Conservation (phyloP, 2,888 invertebrate genomes). For the Anthophora plumipes region DNA sequence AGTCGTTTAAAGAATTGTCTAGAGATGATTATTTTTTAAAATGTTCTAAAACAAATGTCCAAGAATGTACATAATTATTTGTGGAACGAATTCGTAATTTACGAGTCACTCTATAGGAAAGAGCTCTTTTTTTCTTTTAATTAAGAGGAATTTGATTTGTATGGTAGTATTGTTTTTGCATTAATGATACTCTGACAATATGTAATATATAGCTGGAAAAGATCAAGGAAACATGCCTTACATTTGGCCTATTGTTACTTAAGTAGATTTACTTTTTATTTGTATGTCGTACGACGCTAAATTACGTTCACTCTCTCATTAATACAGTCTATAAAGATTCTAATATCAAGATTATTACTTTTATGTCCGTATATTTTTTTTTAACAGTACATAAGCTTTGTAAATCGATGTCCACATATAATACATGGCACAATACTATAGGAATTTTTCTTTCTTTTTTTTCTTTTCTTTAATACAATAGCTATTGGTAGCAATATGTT, state of each 20-base stretch:
- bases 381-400: conserved; percentile 31
- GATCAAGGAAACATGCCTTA: conserved; percentile 7
- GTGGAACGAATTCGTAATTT: neutral
- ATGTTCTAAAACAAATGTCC: neutral
- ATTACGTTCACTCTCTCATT: conserved; percentile 20
- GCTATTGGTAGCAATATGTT: conserved; percentile 30
- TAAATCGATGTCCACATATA: conserved; percentile 34
- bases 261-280: conserved; percentile 22
- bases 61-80: neutral
- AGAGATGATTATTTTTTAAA: conserved; percentile 13
- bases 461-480: conserved; percentile 21
- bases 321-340: conserved; percentile 9
- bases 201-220: neutral
- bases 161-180: neutral
- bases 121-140: neutral
- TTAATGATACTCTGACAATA: neutral
- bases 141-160: neutral
- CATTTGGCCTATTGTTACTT: conserved; percentile 6
- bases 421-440: conserved; percentile 52
- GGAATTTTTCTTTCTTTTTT: conserved; percentile 16
- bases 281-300: conserved; percentile 23
- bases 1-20: neutral
- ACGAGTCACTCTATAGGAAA: neutral
- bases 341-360: conserved; percentile 35
- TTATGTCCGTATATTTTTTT: conserved; percentile 29